A percentile compares a stretch with the other conserved stretches of the same genome.
Conservation (phyloP, 2,888 invertebrate species). For the Chymomyza amoena region DNA sequence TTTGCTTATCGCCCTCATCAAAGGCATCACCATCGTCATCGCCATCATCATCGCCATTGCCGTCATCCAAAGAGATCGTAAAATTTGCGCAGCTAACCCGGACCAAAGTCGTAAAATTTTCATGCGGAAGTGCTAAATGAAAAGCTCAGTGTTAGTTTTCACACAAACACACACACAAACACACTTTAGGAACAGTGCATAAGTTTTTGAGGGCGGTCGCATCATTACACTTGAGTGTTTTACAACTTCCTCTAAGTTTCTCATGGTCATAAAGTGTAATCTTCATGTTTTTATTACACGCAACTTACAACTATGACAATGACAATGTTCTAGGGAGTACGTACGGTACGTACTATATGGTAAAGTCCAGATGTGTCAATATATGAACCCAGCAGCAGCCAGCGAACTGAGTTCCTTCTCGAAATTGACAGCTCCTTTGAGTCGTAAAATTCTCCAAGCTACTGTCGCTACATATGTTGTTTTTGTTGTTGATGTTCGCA, state of each 20-base stretch:
- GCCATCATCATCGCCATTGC: conserved; percentile 34
- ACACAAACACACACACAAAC: conserved; percentile 38
- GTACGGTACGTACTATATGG: conserved; percentile 2
- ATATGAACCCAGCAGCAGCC: conserved; percentile 26
- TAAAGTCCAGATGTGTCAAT: conserved; percentile 4
- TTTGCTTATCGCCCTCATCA: conserved; percentile 29
- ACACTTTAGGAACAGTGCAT: conserved; percentile 16
- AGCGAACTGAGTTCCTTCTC: conserved; percentile 53
- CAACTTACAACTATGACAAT: conserved; percentile 21
- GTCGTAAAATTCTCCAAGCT: conserved; percentile 56
- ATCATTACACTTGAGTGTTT: conserved; percentile 75
- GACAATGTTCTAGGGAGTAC: conserved; percentile 37
- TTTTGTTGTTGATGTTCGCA: conserved; percentile 32
- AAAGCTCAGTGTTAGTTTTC: conserved; percentile 59
- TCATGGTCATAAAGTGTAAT: conserved; percentile 65
- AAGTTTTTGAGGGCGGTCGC: conserved; percentile 39
- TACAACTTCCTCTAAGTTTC: conserved; percentile 75
- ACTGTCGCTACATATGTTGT: conserved; percentile 54
- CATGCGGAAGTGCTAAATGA: conserved; percentile 36
- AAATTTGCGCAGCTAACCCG: conserved; percentile 25
- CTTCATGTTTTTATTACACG: conserved; percentile 71
- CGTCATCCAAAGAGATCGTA: conserved; percentile 45
- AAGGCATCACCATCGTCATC: conserved; percentile 11
- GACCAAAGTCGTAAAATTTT: conserved; percentile 48
- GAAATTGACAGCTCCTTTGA: conserved; percentile 69